phyloP scores from a whole-genome alignment of 2,888 invertebrate species.

The Zaprionus lineosus region DNA sequence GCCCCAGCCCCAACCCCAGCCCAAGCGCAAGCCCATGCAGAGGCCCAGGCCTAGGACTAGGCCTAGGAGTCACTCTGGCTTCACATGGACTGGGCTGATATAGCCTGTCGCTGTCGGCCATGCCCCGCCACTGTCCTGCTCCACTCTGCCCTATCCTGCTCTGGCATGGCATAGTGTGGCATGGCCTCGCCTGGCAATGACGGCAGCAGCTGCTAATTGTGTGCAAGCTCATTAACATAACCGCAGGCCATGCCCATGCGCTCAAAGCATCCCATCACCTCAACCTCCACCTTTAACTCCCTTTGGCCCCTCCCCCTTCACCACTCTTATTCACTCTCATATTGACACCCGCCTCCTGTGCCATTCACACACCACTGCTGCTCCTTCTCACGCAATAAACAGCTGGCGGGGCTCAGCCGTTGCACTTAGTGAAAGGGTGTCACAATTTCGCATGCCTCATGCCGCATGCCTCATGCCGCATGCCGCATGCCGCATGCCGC shows the following conservation, averaged over 20 bases:
- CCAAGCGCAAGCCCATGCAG: too few relatives aligned
- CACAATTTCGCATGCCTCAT: constrained; percentile 43
- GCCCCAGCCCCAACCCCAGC: constrained; percentile 1
- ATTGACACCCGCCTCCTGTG: constrained; percentile 33
- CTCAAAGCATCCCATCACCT: too few relatives aligned
- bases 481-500: constrained; percentile 40
- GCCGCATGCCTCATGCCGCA: constrained; percentile 5
- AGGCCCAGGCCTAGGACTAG: constrained; percentile 6
- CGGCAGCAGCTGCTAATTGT: constrained; percentile 77
- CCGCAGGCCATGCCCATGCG: constrained; percentile 68
- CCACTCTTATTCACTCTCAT: neutral
- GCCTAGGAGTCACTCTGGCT: too few relatives aligned
- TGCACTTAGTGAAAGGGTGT: constrained; percentile 57
- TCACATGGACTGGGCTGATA: too few relatives aligned
- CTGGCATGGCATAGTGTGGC: too few relatives aligned
- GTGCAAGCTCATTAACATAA: constrained; percentile 78
- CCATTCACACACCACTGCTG: too few relatives aligned
- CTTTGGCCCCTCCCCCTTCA: neutral
- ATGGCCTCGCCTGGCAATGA: constrained; percentile 44
- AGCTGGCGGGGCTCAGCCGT: constrained; percentile 53
- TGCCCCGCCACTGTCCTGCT: too few relatives aligned
- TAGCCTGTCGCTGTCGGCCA: too few relatives aligned
- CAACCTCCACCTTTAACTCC: neutral
- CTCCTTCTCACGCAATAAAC: too few relatives aligned
- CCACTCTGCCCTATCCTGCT: too few relatives aligned